Conservation (phyloP, 2,888 invertebrate genomes). For the Geophilus truncorum region DNA sequence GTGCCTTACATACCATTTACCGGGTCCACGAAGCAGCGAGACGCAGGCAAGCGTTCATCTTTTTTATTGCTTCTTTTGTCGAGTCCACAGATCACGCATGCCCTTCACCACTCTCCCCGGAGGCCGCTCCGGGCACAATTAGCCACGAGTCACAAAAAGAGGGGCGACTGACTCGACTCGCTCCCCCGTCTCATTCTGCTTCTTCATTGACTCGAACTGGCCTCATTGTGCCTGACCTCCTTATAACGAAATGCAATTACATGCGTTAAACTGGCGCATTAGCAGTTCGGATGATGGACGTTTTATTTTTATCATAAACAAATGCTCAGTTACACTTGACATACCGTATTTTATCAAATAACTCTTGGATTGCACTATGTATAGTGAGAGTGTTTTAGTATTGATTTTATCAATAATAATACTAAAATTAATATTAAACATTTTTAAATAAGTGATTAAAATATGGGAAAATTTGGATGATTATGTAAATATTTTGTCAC, state of each 20-base stretch:
- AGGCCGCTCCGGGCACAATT: slow-evolving; percentile 24
- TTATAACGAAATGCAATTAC: neutral
- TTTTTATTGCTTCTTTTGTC: neutral
- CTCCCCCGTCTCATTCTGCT: neutral
- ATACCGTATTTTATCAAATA: no score
- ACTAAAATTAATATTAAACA: no score
- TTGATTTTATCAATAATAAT: no score
- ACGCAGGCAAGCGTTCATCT: slow-evolving; percentile 1
- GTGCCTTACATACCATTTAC: neutral
- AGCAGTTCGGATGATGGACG: neutral
- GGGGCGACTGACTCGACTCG: slow-evolving; percentile 12
- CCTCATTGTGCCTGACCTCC: neutral
- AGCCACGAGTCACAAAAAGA: slow-evolving; percentile 24
- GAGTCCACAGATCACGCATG: slow-evolving; percentile 10
- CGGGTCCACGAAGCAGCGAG: neutral
- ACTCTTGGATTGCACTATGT: no score
- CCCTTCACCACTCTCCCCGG: neutral
- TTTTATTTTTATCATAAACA: neutral
- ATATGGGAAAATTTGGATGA: no score
- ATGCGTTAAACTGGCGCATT: neutral
- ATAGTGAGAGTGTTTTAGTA: no score
- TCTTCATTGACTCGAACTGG: neutral
- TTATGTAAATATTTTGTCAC: no score
- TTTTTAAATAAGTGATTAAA: no score
- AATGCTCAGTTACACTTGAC: no score